Evolutionary conservation across 2,888 invertebrate species (phyloP).

Genomic region (Arrhopalites spinosus): DNA sequence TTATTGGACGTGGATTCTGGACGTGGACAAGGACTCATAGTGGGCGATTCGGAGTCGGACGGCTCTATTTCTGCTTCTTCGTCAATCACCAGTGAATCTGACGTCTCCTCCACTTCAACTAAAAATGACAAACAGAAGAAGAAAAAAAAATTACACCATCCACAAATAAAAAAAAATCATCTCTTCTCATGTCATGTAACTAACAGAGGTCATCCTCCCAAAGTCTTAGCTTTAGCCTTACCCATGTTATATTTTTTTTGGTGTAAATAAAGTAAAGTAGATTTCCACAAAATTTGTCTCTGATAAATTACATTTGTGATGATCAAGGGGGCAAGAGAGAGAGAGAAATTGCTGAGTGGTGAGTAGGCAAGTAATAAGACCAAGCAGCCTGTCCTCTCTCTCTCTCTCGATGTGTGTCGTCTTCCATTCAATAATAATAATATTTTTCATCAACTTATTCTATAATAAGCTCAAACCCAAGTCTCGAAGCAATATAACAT

Average conservation of each 20-base stretch:
- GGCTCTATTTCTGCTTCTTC: slow-evolving; percentile 40
- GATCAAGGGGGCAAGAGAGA: too few species aligned
- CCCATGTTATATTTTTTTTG: not conserved
- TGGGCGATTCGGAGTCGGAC: slow-evolving; percentile 37
- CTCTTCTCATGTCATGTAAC: not conserved
- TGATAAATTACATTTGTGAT: slow-evolving; percentile 10
- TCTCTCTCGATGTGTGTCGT: too few species aligned
- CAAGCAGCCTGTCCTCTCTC: too few species aligned
- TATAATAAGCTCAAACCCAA: not conserved
- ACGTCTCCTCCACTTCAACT: slow-evolving; percentile 47
- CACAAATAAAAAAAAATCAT: not conserved
- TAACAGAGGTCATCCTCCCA: not conserved
- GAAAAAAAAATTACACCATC: slow-evolving; percentile 15
- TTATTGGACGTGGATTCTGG: slow-evolving; percentile 37
- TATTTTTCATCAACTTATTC: not conserved
- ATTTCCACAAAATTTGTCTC: slow-evolving; percentile 3
- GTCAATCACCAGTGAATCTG: slow-evolving; percentile 52
- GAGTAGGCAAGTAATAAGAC: too few species aligned
- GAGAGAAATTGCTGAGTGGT: too few species aligned
- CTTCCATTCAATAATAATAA: not conserved
- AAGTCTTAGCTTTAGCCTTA: too few species aligned
- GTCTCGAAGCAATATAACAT: not conserved
- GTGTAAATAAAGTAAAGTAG: slow-evolving; percentile 8
- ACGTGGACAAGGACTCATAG: slow-evolving; percentile 41
- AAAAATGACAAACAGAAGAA: slow-evolving; percentile 14